Evolutionary conservation across 2,113 vertebrate species (phyloP).

Genomic region (Saguinus imperator): DNA sequence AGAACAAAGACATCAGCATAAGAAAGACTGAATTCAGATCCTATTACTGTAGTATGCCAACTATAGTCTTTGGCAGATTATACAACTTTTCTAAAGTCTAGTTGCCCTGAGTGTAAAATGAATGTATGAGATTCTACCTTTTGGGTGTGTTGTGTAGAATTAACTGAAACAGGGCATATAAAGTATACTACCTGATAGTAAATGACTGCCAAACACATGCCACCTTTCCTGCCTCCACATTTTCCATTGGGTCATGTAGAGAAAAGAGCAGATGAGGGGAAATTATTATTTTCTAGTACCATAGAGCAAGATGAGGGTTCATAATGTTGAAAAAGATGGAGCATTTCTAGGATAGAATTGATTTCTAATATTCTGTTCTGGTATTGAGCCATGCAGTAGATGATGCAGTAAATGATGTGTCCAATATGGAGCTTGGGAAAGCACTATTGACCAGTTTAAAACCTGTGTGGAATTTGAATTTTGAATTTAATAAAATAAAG

Average conservation of each 20-base stretch:
- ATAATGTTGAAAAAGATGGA: not conserved
- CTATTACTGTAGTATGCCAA: not conserved
- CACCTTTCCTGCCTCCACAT: not conserved
- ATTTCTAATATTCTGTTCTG: not conserved
- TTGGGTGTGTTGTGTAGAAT: not conserved
- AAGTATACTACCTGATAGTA: not conserved
- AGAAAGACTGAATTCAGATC: not conserved
- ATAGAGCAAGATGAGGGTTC: not conserved
- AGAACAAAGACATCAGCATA: not conserved
- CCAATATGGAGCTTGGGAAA: not conserved
- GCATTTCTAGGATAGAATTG: not conserved
- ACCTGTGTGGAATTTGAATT: not conserved
- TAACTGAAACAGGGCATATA: not conserved
- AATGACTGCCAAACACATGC: not conserved
- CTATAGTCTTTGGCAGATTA: not conserved
- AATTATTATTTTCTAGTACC: not conserved
- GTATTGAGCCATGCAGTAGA: not conserved
- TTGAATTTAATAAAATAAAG: not conserved
- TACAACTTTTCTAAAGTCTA: not conserved
- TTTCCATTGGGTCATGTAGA: not conserved
- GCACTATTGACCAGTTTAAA: not conserved
- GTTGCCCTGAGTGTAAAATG: conserved; percentile 16
- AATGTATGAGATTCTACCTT: not conserved
- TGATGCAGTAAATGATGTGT: not conserved
- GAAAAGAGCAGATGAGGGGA: not conserved